Percentiles rank a stretch among this genome's conserved stretches.
Evolutionary conservation across 1,140 invertebrate genomes (phyloP).

Genomic region (Eupeodes corollae): DNA sequence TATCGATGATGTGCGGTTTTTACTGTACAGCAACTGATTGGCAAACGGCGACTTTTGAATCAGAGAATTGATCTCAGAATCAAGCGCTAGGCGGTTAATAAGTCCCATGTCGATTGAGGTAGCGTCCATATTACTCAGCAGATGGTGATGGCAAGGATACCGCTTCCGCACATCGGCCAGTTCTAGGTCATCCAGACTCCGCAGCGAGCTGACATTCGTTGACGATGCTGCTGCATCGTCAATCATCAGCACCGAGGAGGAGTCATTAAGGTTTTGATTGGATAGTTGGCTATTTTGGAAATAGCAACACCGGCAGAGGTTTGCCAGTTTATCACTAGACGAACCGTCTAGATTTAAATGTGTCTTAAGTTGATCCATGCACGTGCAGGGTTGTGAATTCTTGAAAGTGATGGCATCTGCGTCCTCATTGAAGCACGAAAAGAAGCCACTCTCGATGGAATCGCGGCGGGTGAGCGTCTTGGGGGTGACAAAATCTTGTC

Average conservation of each 20-base stretch:
- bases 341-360: conserved; percentile 40
- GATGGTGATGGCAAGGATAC: conserved; percentile 26
- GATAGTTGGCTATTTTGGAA: conserved; percentile 22
- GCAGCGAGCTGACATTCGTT: conserved; percentile 37
- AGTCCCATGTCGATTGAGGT: conserved; percentile 30
- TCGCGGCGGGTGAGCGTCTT: conserved; percentile 52
- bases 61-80: conserved; percentile 37
- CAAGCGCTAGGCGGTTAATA: conserved; percentile 37
- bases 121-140: conserved; percentile 11
- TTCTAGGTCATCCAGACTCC: conserved; percentile 49
- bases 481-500: conserved; percentile 19
- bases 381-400: conserved; percentile 2
- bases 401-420: conserved; percentile 28
- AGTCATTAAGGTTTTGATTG: conserved; percentile 33
- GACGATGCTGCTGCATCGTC: conserved; percentile 34
- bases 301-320: conserved; percentile 33
- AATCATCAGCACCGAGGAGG: conserved; percentile 44
- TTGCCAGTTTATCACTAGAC: conserved; percentile 29
- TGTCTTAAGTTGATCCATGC: conserved; percentile 30
- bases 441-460: conserved; percentile 82
- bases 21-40: conserved; percentile 44
- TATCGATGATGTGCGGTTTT: conserved; percentile 67
- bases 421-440: conserved; percentile 70
- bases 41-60: conserved; percentile 34
- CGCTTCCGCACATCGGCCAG: conserved; percentile 28